phyloP scores from a whole-genome alignment of 2,888 invertebrate species.

The Ichneumon xanthorius region DNA sequence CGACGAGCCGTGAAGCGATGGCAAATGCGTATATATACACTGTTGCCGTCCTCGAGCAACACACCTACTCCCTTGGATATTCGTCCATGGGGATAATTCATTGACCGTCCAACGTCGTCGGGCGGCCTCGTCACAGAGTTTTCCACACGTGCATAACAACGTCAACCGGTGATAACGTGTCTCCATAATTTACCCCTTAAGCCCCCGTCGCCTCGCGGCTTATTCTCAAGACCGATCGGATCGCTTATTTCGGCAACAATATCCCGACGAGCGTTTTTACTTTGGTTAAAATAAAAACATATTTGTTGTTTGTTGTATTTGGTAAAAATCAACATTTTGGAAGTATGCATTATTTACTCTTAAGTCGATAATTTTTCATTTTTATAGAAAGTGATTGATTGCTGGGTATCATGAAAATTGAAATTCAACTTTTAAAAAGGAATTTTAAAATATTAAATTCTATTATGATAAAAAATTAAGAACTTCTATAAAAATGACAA shows the following conservation, averaged over 20 bases:
- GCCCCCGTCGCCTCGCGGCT: no score
- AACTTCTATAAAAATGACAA: no score
- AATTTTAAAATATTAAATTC: no score
- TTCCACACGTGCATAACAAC: conserved; percentile 19
- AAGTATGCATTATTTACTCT: no score
- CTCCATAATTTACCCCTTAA: not conserved
- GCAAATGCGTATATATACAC: conserved; percentile 40
- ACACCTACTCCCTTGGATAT: conserved; percentile 36
- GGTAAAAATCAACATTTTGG: not conserved
- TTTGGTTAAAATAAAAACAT: no score
- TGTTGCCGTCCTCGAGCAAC: conserved; percentile 25
- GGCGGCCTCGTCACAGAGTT: conserved; percentile 33
- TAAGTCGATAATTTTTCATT: no score
- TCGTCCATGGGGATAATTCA: conserved; percentile 43
- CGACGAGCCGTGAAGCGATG: conserved; percentile 50
- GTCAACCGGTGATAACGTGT: not conserved
- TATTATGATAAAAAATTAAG: no score
- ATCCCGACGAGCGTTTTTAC: no score
- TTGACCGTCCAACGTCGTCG: conserved; percentile 43
- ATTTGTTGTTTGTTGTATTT: not conserved
- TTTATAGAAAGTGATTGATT: no score
- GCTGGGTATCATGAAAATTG: no score
- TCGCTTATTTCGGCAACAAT: not conserved
- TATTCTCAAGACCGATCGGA: not conserved
- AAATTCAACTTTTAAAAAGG: no score